A percentile compares a stretch with the other conserved stretches of the same genome.
Evolutionary conservation across 2,888 invertebrate species (phyloP).

Genomic region (Drosophila pseudotalamancana): DNA sequence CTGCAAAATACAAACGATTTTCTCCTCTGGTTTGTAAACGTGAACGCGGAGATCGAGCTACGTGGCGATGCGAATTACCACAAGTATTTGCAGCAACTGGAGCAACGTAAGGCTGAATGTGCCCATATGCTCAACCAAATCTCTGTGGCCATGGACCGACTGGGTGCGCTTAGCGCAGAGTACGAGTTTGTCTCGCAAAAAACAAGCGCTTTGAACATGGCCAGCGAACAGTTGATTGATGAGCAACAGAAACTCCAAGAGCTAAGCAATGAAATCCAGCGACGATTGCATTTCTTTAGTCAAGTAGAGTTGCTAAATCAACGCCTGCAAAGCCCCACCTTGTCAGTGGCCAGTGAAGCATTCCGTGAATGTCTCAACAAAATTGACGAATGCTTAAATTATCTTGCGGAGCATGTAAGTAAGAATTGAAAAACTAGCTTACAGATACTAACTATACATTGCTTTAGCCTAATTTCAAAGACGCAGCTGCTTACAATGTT

Average conservation of each 20-base stretch:
- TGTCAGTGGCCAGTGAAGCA: slow-evolving; percentile 92
- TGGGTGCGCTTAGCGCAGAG: slow-evolving; percentile 90
- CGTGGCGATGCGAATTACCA: slow-evolving; percentile 89
- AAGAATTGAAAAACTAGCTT: not conserved
- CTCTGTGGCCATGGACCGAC: slow-evolving; percentile 88
- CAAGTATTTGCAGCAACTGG: slow-evolving; percentile 89
- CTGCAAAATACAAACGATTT: slow-evolving; percentile 88
- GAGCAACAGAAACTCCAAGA: slow-evolving; percentile 94
- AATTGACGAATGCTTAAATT: slow-evolving; percentile 94
- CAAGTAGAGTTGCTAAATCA: slow-evolving; percentile 93
- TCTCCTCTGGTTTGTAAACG: slow-evolving; percentile 90
- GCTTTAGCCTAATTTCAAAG: slow-evolving; percentile 91
- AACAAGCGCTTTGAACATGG: slow-evolving; percentile 95
- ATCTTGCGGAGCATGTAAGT: slow-evolving; percentile 92
- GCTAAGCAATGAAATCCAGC: slow-evolving; percentile 91
- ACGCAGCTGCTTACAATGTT: slow-evolving; percentile 91
- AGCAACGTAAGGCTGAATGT: slow-evolving; percentile 88
- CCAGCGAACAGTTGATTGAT: slow-evolving; percentile 95
- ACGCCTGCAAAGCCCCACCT: slow-evolving; percentile 90
- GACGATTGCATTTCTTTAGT: slow-evolving; percentile 93
- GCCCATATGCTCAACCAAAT: slow-evolving; percentile 89
- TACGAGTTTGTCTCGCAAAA: slow-evolving; percentile 95
- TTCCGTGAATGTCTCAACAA: slow-evolving; percentile 92
- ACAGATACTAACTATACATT: not conserved
- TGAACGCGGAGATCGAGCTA: slow-evolving; percentile 89